phyloP scores from a whole-genome alignment of 2,113 vertebrate genomes.

The Salminus brasiliensis region DNA sequence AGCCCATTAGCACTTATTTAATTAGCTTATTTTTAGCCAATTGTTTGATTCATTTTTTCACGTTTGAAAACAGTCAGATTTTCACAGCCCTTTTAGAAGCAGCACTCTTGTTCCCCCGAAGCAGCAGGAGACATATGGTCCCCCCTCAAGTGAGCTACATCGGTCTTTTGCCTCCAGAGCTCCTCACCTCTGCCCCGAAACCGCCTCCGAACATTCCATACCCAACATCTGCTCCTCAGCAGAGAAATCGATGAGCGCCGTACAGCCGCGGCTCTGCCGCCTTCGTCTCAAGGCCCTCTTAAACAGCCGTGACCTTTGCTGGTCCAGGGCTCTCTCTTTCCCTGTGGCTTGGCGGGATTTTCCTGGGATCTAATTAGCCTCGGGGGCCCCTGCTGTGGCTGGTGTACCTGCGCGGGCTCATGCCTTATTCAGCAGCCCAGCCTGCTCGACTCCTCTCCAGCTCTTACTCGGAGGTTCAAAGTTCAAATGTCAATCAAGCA shows the following conservation, averaged over 20 bases:
- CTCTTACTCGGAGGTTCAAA: constrained; percentile 39
- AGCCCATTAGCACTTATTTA: too few relatives aligned
- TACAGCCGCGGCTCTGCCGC: constrained; percentile 9
- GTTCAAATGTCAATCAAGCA: constrained; percentile 53
- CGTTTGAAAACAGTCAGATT: too few relatives aligned
- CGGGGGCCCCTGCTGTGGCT: constrained; percentile 47
- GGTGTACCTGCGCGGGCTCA: constrained; percentile 47
- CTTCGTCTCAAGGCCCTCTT: constrained; percentile 4
- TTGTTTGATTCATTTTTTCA: too few relatives aligned
- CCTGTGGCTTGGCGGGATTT: constrained; percentile 31
- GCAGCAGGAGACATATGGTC: too few relatives aligned
- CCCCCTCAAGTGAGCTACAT: too few relatives aligned
- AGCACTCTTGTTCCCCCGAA: too few relatives aligned
- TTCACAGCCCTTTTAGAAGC: too few relatives aligned
- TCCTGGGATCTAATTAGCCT: constrained; percentile 62
- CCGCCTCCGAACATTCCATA: background rate
- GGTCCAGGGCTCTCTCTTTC: background rate
- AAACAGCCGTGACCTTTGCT: constrained; percentile 37
- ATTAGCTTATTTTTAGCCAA: too few relatives aligned
- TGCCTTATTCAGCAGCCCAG: constrained; percentile 63
- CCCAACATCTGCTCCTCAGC: background rate
- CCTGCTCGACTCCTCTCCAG: constrained; percentile 28
- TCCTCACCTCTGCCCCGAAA: background rate
- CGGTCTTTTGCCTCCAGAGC: background rate
- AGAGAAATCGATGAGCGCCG: too few relatives aligned